Conservation (phyloP, 1,140 invertebrate genomes). For the Saccostrea glomerata region DNA sequence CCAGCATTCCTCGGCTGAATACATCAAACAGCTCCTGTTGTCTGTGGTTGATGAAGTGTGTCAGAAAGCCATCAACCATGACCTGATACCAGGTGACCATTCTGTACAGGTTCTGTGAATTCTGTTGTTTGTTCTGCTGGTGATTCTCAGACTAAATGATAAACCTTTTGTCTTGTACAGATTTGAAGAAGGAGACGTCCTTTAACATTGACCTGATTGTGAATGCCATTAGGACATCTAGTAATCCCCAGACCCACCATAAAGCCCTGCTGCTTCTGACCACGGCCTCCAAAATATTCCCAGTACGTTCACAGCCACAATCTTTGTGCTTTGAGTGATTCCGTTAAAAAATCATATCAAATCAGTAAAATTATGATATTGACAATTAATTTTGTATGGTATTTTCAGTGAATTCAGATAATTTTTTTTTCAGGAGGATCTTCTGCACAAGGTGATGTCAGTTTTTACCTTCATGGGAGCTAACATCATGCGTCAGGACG, state of each 20-base stretch:
- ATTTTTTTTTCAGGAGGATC: constrained; percentile 82
- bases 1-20: constrained; percentile 91
- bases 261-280: constrained; percentile 91
- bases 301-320: constrained; percentile 74
- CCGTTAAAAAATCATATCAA: too few relatives aligned
- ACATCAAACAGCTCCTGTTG: constrained; percentile 91
- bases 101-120: too few relatives aligned
- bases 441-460: constrained; percentile 94
- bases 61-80: constrained; percentile 25
- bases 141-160: too few relatives aligned
- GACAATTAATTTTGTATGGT: too few relatives aligned
- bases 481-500: constrained; percentile 93
- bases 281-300: constrained; percentile 86
- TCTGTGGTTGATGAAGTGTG: constrained; percentile 88
- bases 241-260: constrained; percentile 96
- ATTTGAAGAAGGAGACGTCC: constrained; percentile 76
- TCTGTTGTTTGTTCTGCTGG: too few relatives aligned
- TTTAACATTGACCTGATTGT: constrained; percentile 91
- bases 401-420: background rate
- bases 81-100: background rate
- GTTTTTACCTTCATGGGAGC: constrained; percentile 98
- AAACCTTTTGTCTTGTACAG: background rate
- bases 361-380: too few relatives aligned
- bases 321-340: too few relatives aligned
- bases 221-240: constrained; percentile 91